Base-by-base conservation (phyloP, 2,113 vertebrate genomes). In the Epinephelus lanceolatus region DNA sequence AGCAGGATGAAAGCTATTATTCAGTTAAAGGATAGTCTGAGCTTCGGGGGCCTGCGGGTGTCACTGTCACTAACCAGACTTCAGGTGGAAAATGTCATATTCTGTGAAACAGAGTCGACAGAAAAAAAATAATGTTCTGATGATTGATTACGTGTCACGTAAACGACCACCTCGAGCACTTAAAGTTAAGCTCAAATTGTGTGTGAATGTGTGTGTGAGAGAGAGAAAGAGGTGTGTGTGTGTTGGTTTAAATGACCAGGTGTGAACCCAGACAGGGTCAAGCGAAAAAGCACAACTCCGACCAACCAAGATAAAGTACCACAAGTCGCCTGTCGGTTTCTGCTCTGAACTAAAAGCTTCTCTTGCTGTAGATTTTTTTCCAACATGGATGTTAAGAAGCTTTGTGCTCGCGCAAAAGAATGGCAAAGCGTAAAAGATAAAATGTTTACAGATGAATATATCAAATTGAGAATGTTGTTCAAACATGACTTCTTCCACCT, bases 381-480 rank as follows among this genome's bases (percentile, higher is more conserved):
- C 42, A 40, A 45, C 37, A 7, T 17, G 17, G 75, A 81, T 21
- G 33, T 81, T 61, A 42, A 80, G 66, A 78, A 75, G 83, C 80
- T 87, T 81, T 18, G n/a, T 30, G 27, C 77, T 79, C 19, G 3
- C 11, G 1, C 25, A 53, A 79, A 59, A 78, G 15, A 59, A 76
- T 1, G 25, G 11, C 27, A 81, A 84, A 47, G 42, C 5, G 33
- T 77, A 82, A 71, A 78, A 86, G 6, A 77, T 27, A 51, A 85
- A 33, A 69, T 90, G 94, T 94, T 94, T 94, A 94, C 93, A 92
- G 75, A 79, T 75, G 53, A 84, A 86, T 71, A 77, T 82, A 80
- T 88, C 68, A 74, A 52, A 83, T 63, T 51, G 52, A 86, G 89
- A 89, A 88, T 92, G 92, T 93, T 89, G 63, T 77, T 90, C 75